A percentile compares a stretch with the other conserved stretches of the same genome.
Conservation (phyloP, 2,888 invertebrate genomes). For the Labia minor region DNA sequence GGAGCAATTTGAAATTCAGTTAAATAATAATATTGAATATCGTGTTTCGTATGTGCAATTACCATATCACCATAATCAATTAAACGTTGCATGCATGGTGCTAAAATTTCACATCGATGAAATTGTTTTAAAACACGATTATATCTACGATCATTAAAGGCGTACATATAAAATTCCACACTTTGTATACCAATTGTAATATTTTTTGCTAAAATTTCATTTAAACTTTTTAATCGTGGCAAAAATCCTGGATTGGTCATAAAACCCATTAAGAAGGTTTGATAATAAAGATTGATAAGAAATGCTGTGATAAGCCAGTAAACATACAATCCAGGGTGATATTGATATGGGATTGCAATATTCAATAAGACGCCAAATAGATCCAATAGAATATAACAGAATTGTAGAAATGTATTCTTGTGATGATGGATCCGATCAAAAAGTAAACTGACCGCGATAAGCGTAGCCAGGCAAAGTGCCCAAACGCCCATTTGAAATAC, state of each 20-base stretch:
- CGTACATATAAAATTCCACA: background rate
- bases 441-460: background rate
- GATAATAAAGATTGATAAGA: background rate
- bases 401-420: background rate
- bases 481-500: background rate
- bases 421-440: background rate
- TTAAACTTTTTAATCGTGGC: background rate
- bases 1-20: background rate
- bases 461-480: background rate
- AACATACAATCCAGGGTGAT: background rate
- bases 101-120: background rate
- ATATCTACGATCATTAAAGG: background rate
- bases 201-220: background rate
- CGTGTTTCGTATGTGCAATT: background rate
- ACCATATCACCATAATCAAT: background rate
- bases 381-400: background rate
- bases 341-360: background rate
- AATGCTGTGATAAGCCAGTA: background rate
- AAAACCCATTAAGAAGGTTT: background rate
- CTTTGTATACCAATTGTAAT: background rate
- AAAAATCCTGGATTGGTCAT: background rate
- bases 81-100: background rate
- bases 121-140: background rate
- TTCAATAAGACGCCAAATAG: background rate
- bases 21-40: background rate